A percentile compares a stretch with the other conserved stretches of the same genome.
Conservation (phyloP, 2,888 invertebrate genomes). For the Slavum lentiscoides region DNA sequence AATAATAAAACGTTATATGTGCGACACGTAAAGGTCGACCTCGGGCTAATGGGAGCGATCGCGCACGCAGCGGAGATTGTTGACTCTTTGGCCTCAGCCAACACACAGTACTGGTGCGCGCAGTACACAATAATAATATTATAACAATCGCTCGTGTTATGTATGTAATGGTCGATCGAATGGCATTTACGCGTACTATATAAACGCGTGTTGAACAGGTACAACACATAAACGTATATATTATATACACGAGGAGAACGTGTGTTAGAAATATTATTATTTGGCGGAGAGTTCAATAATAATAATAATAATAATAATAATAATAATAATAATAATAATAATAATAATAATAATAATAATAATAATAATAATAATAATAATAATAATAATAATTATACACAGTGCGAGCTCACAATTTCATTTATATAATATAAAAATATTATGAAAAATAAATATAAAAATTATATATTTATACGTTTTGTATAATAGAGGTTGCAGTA, state of each 20-base stretch:
- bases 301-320: no score
- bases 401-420: slow-evolving; percentile 24
- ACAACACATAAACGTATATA: not conserved
- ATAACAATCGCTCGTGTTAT: slow-evolving; percentile 15
- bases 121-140: not conserved
- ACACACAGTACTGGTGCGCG: not conserved
- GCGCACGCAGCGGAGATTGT: not conserved
- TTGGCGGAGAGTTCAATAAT: not conserved
- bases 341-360: not conserved
- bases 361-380: not conserved
- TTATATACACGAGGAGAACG: no score
- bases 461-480: not conserved
- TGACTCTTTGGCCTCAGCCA: slow-evolving; percentile 40
- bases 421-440: no score
- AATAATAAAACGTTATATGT: not conserved
- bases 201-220: not conserved
- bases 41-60: slow-evolving; percentile 40
- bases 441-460: no score
- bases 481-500: no score
- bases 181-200: slow-evolving; percentile 35
- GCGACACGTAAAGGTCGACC: slow-evolving; percentile 44
- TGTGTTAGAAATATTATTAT: not conserved
- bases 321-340: no score
- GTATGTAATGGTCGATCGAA: slow-evolving; percentile 28
- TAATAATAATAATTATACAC: no score